A percentile compares a stretch with the other conserved stretches of the same genome.
These are phyloP conservation scores for Cataglyphis livida DNA, from an alignment of 2,888 invertebrate species.

Conservation along the genomic window DNA sequence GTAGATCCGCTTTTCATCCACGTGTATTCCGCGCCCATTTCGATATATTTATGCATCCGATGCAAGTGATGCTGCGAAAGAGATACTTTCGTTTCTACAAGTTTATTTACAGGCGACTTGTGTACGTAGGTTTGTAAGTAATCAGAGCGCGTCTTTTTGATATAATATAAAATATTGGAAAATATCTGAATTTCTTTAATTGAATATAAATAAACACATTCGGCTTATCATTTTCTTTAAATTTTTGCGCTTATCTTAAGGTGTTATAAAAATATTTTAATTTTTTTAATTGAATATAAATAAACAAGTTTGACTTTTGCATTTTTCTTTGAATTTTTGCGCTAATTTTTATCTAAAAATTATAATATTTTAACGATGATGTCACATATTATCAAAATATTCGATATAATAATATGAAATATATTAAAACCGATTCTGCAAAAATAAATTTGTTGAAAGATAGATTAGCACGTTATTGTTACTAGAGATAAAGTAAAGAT, in stretches of 20 bases:
- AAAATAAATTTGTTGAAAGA: not conserved
- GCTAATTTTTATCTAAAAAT: not conserved
- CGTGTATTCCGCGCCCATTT: not conserved
- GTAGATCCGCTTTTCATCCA: not conserved
- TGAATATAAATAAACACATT: not conserved
- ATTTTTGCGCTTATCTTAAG: not conserved
- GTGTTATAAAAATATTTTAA: not conserved
- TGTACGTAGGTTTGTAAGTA: not conserved
- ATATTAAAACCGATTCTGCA: not conserved
- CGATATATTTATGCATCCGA: not conserved
- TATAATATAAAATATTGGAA: not conserved
- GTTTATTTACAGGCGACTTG: not conserved
- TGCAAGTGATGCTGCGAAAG: not conserved
- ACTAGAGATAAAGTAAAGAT: not conserved
- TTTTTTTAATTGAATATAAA: not conserved
- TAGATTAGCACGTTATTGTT: not conserved
- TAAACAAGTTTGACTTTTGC: not conserved
- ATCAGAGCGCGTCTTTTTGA: not conserved
- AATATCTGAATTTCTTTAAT: not conserved
- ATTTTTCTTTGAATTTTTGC: not conserved
- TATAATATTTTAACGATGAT: not conserved
- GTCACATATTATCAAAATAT: not conserved
- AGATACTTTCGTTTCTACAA: not conserved
- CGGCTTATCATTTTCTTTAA: not conserved
- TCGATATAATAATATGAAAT: not conserved